A percentile compares a stretch with the other conserved stretches of the same genome.
phyloP scores from a whole-genome alignment of 2,888 invertebrate genomes.

The Philopedon plagiatum region DNA sequence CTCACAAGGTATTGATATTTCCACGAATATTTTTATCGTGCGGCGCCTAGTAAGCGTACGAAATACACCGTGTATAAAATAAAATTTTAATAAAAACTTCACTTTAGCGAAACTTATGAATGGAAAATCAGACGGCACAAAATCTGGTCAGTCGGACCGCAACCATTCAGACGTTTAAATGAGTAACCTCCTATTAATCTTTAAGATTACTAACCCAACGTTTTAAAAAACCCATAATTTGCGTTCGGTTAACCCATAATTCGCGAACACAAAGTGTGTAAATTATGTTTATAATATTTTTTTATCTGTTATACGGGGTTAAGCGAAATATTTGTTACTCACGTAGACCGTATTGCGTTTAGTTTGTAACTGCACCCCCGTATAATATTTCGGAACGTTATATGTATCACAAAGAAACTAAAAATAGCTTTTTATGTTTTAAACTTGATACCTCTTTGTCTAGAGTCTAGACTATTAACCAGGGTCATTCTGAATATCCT shows the following conservation, averaged over 20 bases:
- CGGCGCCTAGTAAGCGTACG: background rate
- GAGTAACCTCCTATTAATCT: constrained; percentile 41
- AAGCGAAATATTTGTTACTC: too few relatives aligned
- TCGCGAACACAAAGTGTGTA: constrained; percentile 12
- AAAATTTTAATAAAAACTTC: background rate
- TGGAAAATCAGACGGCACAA: background rate
- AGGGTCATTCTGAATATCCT: too few relatives aligned
- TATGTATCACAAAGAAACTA: constrained; percentile 34
- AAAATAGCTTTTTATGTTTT: constrained; percentile 45
- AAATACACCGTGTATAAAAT: background rate
- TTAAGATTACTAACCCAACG: constrained; percentile 24
- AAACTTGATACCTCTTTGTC: constrained; percentile 45
- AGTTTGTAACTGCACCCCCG: background rate
- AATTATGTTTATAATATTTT: constrained; percentile 9
- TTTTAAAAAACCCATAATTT: constrained; percentile 42
- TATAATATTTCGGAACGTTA: constrained; percentile 4
- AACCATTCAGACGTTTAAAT: constrained; percentile 30
- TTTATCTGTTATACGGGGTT: background rate
- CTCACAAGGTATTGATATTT: constrained; percentile 25
- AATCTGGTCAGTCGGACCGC: constrained; percentile 5
- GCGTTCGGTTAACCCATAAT: constrained; percentile 31
- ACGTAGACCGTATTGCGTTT: background rate
- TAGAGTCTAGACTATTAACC: constrained; percentile 42
- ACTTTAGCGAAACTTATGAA: too few relatives aligned
- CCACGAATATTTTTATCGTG: constrained; percentile 16